These are phyloP conservation scores for Thamnophis elegans DNA, from an alignment of 2,797 vertebrate genomes.

Conservation along the genomic window DNA sequence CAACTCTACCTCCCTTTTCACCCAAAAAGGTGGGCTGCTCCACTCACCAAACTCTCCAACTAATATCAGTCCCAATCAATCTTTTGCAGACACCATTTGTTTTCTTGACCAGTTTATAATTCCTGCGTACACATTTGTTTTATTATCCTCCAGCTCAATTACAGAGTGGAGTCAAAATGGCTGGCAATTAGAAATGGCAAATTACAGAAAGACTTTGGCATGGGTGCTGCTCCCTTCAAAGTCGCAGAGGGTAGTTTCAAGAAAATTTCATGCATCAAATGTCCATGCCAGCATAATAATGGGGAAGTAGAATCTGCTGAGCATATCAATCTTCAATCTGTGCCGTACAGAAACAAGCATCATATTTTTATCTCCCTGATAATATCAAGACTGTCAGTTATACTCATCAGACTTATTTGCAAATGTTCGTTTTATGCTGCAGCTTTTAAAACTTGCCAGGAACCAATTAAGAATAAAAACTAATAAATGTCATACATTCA, in stretches of 20 bases:
- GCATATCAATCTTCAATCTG: background rate
- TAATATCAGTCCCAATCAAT: background rate
- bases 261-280: background rate
- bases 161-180: background rate
- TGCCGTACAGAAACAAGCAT: background rate
- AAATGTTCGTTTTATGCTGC: background rate
- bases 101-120: background rate
- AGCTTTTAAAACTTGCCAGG: background rate
- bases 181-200: background rate
- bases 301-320: background rate
- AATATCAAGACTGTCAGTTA: background rate
- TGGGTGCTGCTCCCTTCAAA: background rate
- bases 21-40: background rate
- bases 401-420: background rate
- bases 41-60: background rate
- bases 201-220: background rate
- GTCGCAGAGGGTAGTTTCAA: background rate
- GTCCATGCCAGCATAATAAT: background rate
- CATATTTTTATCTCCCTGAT: background rate
- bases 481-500: background rate
- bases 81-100: background rate
- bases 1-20: background rate
- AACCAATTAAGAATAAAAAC: background rate
- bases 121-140: background rate
- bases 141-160: background rate